Evolutionary conservation across 1,140 invertebrate species (phyloP), one percentile per base, ranked within the genome.

Genomic region (Pseudomyrmex concolor): DNA sequence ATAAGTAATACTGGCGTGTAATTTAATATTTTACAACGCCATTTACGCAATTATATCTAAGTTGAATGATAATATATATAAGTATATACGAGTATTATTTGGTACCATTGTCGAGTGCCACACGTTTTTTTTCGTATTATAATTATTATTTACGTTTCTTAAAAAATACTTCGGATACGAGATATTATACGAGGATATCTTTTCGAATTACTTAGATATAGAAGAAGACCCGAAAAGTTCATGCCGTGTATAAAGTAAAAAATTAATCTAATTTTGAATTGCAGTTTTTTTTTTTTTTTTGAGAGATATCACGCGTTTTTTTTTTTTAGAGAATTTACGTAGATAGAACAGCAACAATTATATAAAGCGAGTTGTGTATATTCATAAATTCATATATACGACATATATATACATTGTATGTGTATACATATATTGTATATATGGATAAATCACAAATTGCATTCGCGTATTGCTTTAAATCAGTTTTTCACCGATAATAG

Each of bases 331-430:
- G 43, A 22, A 57, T 10, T 67, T 48, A 57, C 10, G 2, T 55
- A 34, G 43, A 70, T 55, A 34, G 43, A 70, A 54, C 55, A 71
- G 59, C 66, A 22, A 54, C n/a, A 22, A 62, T 73, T 73, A 62
- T 67, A 54, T 60, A 80, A 71, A 70, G 66, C 54, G 70, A 43
- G 54, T 50, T 80, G 66, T 34, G 34, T 34, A 5, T 34, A 34
- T 34, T 34, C 34, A 34, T 7, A 34, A 34, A 34, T 34, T 34
- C 5, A 34, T 1, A 7, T 34, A 34, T 34, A 34, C 34, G 5
- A 5, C 34, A 4, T 7, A 34, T 34, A 34, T 34, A 34, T 7
- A 34, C 5, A 5, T 34, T 34, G 5, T 34, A 34, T 34, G 5
- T 34, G 5, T 5, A 34, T 34, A 25, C 22, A 22, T 22, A 22